Percentiles rank a stretch among this genome's conserved stretches.
Conservation (phyloP, 2,797 vertebrate genomes). For the Pseudopleuronectes americanus region DNA sequence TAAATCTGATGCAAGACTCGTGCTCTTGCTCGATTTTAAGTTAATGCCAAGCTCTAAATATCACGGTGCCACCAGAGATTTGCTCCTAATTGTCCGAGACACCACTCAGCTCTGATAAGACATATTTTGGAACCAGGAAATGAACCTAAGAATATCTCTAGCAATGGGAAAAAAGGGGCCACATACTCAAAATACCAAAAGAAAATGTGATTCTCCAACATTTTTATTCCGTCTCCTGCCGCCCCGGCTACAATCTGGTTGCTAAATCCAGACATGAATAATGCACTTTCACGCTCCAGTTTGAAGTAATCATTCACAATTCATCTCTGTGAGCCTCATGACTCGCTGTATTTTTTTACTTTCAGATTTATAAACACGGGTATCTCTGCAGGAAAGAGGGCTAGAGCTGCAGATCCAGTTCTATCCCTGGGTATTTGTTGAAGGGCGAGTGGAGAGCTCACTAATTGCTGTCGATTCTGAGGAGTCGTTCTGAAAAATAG, state of each 20-base stretch:
- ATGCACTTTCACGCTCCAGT: conserved; percentile 66
- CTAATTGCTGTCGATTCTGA: conserved; percentile 52
- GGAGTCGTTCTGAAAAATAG: conserved; percentile 25
- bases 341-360: conserved; percentile 41
- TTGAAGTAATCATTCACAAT: conserved; percentile 49
- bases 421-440: conserved; percentile 2
- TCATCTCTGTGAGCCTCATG: conserved; percentile 27
- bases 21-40: conserved; percentile 37
- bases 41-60: conserved; percentile 28
- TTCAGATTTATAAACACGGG: conserved; percentile 31
- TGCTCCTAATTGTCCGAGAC: conserved; percentile 24
- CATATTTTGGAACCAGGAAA: conserved; percentile 22
- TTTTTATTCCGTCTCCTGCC: conserved; percentile 7
- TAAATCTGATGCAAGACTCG: conserved; percentile 33
- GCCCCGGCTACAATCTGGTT: conserved; percentile 25
- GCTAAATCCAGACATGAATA: conserved; percentile 48
- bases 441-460: conserved; percentile 1
- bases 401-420: conserved; percentile 3
- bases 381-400: conserved; percentile 13
- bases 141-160: conserved; percentile 22
- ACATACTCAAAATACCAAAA: conserved; percentile 15
- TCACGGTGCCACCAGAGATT: conserved; percentile 24
- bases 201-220: neutral
- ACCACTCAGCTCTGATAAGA: conserved; percentile 36
- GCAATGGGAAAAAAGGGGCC: conserved; percentile 1